Conservation (phyloP, 2,113 vertebrate species). For the Pseudorasbora parva region DNA sequence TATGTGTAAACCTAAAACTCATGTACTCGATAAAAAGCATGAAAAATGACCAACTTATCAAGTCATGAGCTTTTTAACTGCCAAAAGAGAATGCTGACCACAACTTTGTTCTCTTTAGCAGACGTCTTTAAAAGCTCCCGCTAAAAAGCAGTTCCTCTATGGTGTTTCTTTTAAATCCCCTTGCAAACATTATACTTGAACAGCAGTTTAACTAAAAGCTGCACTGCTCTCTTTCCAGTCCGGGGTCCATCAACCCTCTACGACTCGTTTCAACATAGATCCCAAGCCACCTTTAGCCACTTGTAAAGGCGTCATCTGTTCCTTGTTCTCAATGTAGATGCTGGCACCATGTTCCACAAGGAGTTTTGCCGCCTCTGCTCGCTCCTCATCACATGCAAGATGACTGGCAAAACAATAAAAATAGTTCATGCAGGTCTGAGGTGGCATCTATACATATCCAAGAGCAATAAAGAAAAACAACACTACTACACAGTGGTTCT, state of each 20-base stretch:
- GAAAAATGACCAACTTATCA: background rate
- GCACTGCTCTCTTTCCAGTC: background rate
- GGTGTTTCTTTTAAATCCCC: background rate
- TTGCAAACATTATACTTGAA: background rate
- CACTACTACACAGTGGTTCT: background rate
- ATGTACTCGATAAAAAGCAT: background rate
- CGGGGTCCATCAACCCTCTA: constrained; percentile 79
- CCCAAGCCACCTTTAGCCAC: constrained; percentile 85
- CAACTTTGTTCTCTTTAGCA: background rate
- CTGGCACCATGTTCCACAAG: constrained; percentile 93
- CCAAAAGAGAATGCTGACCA: background rate
- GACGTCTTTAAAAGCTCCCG: background rate
- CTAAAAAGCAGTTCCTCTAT: background rate
- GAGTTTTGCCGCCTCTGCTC: constrained; percentile 91
- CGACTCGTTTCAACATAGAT: constrained; percentile 83
- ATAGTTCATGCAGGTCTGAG: background rate
- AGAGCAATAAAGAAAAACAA: background rate
- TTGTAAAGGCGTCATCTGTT: constrained; percentile 93
- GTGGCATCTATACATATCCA: background rate
- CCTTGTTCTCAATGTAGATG: constrained; percentile 97
- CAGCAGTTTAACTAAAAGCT: background rate
- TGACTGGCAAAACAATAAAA: constrained; percentile 77
- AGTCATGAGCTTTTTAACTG: background rate
- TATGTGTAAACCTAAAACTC: background rate
- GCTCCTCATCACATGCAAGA: constrained; percentile 95